Evolutionary conservation across 2,888 invertebrate species (phyloP), one percentile per base, ranked within the genome.

Genomic region (Gymnocheta viridis): DNA sequence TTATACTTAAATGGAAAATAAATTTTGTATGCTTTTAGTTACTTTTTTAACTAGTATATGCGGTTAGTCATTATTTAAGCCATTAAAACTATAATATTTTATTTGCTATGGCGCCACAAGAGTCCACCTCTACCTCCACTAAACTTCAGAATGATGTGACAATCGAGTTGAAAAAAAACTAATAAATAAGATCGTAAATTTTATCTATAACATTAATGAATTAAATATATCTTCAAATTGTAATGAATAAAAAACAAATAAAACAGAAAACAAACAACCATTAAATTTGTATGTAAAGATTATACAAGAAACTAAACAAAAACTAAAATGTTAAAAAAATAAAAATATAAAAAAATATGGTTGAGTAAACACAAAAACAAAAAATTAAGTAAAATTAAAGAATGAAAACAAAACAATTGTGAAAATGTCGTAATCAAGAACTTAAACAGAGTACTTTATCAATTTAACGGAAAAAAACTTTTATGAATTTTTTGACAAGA

Each of bases 21-120:
- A n/a, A n/a, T 41, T 54, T 27, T 17, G 17, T 56, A 38, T 22
- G 44, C 7, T 70, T n/a, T n/a, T 7, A 4, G 41, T 12, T 10
- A 7, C 3, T 22, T 44, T 9, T 32, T 47, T 22, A 41, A 32
- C 10, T 32, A 10, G 4, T 47, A 47, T 24, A 19, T 72, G 47
- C 29, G n/a, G 41, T 58, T 72, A 58, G 54, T 72, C 72, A 72
- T 72, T 44, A 58, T 47, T 47, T 32, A 10, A 32, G 29, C 22
- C 29, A 32, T 17, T 19, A n/a, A 58, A 58, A 44, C 29, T 58
- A 70, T 32, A 17, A 44, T 44, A 58, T 32, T 58, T 24, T 22
- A 41, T 56, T 56, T 9, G n/a, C 41, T 22, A 44, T 56, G 72
- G 72, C 72, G 72, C 58, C 72, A 58, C n/a, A 47, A 35, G 14